Conservation (phyloP, 2,113 vertebrate species). For the Nymphicus hollandicus region DNA sequence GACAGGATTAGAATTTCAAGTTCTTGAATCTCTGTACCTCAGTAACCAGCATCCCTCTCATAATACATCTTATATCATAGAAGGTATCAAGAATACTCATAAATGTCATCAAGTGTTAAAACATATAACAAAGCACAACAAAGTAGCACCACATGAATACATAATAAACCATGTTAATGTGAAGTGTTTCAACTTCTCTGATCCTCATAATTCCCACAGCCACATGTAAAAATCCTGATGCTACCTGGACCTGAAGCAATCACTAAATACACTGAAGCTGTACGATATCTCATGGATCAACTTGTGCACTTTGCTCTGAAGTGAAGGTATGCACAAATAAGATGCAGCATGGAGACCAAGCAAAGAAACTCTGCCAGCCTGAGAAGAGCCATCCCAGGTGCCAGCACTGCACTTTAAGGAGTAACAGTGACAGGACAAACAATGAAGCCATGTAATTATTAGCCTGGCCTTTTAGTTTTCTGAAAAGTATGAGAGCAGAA, state of each 20-base stretch:
- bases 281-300: background rate
- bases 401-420: background rate
- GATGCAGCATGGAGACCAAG: background rate
- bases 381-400: background rate
- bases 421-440: background rate
- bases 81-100: background rate
- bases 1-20: background rate
- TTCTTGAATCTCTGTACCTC: background rate
- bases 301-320: background rate
- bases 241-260: background rate
- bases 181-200: background rate
- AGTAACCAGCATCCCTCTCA: background rate
- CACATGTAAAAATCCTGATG: background rate
- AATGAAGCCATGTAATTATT: background rate
- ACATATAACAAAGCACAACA: background rate
- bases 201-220: background rate
- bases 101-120: background rate
- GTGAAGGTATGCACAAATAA: background rate
- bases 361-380: background rate
- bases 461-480: background rate
- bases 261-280: background rate
- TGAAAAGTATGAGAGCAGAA: background rate
- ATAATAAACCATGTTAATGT: background rate
- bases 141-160: background rate
- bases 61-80: background rate